These are phyloP conservation scores for Camponotus vicinus DNA, from an alignment of 1,140 invertebrate genomes.

Conservation along the genomic window DNA sequence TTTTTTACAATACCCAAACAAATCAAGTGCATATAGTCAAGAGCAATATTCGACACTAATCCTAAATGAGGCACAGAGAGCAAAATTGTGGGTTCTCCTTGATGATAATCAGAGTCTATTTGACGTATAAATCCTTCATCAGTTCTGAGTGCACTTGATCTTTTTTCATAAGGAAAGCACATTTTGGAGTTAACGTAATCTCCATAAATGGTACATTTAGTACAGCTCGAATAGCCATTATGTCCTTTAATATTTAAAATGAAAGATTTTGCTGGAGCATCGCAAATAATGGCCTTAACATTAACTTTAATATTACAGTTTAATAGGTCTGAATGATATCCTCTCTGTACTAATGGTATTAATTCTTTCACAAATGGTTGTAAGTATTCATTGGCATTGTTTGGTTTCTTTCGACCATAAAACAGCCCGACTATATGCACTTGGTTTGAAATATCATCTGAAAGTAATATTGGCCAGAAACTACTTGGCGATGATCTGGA, in stretches of 20 bases:
- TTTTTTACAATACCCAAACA: conserved; percentile 16
- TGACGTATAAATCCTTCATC: conserved; percentile 19
- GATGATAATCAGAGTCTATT: conserved; percentile 30
- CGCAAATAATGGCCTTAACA: conserved; percentile 22
- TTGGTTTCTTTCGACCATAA: conserved; percentile 18
- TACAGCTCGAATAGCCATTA: conserved; percentile 17
- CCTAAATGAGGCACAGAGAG: conserved; percentile 18
- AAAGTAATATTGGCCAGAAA: conserved; percentile 41
- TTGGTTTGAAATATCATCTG: conserved; percentile 36
- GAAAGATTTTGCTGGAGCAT: too few relatives aligned
- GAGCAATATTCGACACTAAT: conserved; percentile 37
- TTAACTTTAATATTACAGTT: conserved; percentile 14
- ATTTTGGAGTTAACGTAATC: conserved; percentile 12
- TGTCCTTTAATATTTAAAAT: neutral
- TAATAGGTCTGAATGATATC: conserved; percentile 36
- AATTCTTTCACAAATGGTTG: conserved; percentile 41
- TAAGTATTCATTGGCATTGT: conserved; percentile 28
- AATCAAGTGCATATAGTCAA: conserved; percentile 7
- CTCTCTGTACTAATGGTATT: conserved; percentile 21
- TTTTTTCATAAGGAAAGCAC: conserved; percentile 28
- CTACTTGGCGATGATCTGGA: conserved; percentile 10
- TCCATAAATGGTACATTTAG: conserved; percentile 25
- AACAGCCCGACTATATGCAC: conserved; percentile 8
- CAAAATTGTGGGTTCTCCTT: conserved; percentile 37
- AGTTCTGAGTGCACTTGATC: conserved; percentile 29